Evolutionary conservation across 1,140 invertebrate species (phyloP).

Genomic region (Scaptomyza graminum): DNA sequence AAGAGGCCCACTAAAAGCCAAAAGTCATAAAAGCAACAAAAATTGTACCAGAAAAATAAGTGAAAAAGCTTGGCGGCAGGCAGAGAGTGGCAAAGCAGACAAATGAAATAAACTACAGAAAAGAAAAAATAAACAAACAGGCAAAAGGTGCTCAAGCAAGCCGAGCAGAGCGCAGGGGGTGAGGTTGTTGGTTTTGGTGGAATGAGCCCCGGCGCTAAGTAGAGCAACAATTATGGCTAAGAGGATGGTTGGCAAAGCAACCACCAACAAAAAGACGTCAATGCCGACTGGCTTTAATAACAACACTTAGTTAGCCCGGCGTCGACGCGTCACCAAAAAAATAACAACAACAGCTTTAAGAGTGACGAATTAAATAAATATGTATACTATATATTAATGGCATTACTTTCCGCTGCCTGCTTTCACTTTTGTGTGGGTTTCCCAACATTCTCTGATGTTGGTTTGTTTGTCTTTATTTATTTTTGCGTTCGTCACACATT

Average conservation of each 20-base stretch:
- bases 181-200: neutral
- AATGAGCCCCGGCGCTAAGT: slow-evolving; percentile 50
- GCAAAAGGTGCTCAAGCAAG: slow-evolving; percentile 51
- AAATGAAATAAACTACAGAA: slow-evolving; percentile 78
- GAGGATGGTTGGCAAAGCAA: slow-evolving; percentile 35
- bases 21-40: slow-evolving; percentile 75
- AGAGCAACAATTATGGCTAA: slow-evolving; percentile 80
- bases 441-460: slow-evolving; percentile 54
- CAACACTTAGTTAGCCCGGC: slow-evolving; percentile 55
- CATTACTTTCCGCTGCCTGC: slow-evolving; percentile 15
- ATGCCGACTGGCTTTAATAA: slow-evolving; percentile 55
- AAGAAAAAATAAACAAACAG: slow-evolving; percentile 38
- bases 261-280: slow-evolving; percentile 26
- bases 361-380: slow-evolving; percentile 73
- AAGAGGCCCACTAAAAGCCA: slow-evolving; percentile 78
- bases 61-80: slow-evolving; percentile 61
- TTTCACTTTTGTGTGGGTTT: slow-evolving; percentile 25
- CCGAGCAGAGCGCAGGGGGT: too few relatives aligned
- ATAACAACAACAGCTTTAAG: slow-evolving; percentile 5
- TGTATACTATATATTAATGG: slow-evolving; percentile 39
- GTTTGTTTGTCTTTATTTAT: slow-evolving; percentile 40
- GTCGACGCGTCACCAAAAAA: slow-evolving; percentile 31
- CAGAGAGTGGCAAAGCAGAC: slow-evolving; percentile 65
- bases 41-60: slow-evolving; percentile 66
- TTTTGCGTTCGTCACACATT: slow-evolving; percentile 9